Evolutionary conservation across 2,113 vertebrate genomes (phyloP), one percentile per base, ranked within the genome.

Genomic region (Semicossyphus pulcher): DNA sequence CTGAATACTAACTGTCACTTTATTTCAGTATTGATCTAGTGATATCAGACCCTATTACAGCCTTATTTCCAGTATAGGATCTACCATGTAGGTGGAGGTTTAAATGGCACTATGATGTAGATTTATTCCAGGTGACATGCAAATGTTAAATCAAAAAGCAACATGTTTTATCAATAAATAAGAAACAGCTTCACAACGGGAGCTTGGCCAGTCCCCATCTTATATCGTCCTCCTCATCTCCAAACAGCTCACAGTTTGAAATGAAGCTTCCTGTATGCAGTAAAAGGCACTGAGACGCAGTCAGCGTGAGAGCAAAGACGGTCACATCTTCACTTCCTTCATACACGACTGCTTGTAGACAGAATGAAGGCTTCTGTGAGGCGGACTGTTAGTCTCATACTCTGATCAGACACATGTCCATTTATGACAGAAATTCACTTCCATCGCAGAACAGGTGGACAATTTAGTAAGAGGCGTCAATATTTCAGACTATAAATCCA

Each of bases 251-350:
- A 10, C 60, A 34, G 51, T 25, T 54, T 77, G 12, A 39, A 65
- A 58, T 48, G 45, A 67, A 26, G n/a, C 37, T 11, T 28, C 39
- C 3, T 23, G 9, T 28, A 29, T 14, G 63, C 78, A 78, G 56
- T 37, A 71, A 69, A 90, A 90, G 86, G 86, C 88, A 90, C 88
- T 75, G 72, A 51, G 31, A 69, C 12, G 44, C 18, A 57, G 69
- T 80, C 76, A 58, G 48, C 23, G 45, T 25, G 32, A n/a, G 52
- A 67, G 75, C 32, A 58, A 72, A 63, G 63, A 71, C 25, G 45
- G 59, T 20, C 16, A 60, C 52, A 15, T 39, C 14, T 21, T 48
- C n/a, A 45, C 69, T 69, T 78, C 29, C 37, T 21, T 49, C n/a
- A n/a, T n/a, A 61, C 12, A 56, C 3, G 16, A 44, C n/a, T n/a